Percentiles rank a stretch among this genome's conserved stretches.
Evolutionary conservation across 23 tunicate genomes (phyloP).

Genomic region (Botrylloides violaceus): DNA sequence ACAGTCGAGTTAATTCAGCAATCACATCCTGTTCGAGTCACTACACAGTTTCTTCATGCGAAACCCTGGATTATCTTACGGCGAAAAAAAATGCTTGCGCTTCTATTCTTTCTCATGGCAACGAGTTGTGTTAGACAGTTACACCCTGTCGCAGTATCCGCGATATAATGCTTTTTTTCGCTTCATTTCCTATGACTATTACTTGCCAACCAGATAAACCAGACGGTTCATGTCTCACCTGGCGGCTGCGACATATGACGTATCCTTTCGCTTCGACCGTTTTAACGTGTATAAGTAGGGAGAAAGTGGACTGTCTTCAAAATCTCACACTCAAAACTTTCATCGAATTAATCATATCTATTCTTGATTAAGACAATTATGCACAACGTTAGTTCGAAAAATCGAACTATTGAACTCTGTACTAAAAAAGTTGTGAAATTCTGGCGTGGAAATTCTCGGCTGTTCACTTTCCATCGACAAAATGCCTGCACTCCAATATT

Average conservation of each 20-base stretch:
- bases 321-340: no score
- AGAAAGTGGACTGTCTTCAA: no score
- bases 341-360: no score
- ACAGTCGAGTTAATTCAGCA: not conserved
- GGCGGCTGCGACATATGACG: slow-evolving; percentile 3
- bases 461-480: no score
- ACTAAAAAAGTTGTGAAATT: no score
- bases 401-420: no score
- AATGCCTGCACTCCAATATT: no score
- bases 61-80: not conserved
- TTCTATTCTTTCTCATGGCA: not conserved
- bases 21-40: not conserved
- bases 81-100: not conserved
- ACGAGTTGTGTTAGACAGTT: not conserved
- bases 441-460: no score
- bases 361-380: no score
- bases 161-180: not conserved
- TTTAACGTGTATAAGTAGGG: not conserved
- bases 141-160: slow-evolving; percentile 3
- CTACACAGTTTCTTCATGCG: not conserved
- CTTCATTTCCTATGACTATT: slow-evolving; percentile 1
- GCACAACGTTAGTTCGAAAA: no score
- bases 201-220: not conserved
- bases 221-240: slow-evolving; percentile 4
- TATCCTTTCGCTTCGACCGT: not conserved